phyloP scores from a whole-genome alignment of 2,113 vertebrate species.

The Misgurnus mizolepis region DNA sequence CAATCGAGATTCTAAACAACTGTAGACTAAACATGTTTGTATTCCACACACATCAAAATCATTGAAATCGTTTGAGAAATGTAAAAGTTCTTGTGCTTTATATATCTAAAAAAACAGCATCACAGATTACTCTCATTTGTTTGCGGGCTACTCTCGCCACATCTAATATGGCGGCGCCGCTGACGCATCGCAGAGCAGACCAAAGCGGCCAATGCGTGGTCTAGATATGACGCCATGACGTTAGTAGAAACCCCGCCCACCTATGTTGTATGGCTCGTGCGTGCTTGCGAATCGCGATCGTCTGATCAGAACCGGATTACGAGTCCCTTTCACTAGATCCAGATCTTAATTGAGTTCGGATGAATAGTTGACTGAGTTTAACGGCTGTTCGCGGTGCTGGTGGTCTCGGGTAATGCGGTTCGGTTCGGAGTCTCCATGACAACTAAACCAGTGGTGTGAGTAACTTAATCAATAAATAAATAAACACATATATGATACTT shows the following conservation, averaged over 20 bases:
- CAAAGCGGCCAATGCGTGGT: too few relatives aligned
- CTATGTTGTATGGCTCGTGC: background rate
- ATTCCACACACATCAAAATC: too few relatives aligned
- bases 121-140: too few relatives aligned
- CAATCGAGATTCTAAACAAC: too few relatives aligned
- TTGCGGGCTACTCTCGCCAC: too few relatives aligned
- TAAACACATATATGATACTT: background rate
- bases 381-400: background rate
- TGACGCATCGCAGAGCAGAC: too few relatives aligned
- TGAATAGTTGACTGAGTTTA: background rate
- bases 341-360: background rate
- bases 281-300: background rate
- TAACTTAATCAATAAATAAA: background rate
- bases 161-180: too few relatives aligned
- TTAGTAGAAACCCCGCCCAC: background rate
- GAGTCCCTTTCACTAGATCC: background rate
- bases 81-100: too few relatives aligned
- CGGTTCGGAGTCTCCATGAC: constrained; percentile 10
- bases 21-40: too few relatives aligned
- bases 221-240: background rate
- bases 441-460: background rate
- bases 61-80: too few relatives aligned
- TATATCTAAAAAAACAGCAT: too few relatives aligned
- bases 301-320: background rate
- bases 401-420: background rate